Evolutionary conservation across 2,888 invertebrate species (phyloP).

Genomic region (Celastrina argiolus): DNA sequence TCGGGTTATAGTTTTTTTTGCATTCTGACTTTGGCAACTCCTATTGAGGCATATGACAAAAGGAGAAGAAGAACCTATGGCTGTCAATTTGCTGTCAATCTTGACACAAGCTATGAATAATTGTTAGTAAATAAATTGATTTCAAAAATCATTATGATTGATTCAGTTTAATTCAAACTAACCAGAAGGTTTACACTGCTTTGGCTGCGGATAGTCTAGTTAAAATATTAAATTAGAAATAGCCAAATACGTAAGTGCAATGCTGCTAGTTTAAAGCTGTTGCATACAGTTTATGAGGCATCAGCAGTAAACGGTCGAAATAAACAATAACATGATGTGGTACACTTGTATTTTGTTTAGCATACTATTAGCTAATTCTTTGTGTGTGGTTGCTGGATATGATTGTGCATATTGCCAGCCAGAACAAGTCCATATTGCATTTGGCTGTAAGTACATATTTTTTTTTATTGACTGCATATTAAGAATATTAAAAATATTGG

Average conservation of each 20-base stretch:
- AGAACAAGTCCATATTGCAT: constrained; percentile 82
- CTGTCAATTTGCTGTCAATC: too few relatives aligned
- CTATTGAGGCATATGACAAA: too few relatives aligned
- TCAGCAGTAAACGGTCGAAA: neutral
- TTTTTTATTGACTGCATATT: neutral
- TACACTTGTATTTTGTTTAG: neutral
- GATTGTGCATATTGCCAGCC: constrained; percentile 75
- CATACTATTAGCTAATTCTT: neutral
- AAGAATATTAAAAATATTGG: neutral
- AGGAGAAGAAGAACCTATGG: too few relatives aligned
- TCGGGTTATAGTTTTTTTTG: too few relatives aligned
- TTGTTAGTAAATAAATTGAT: too few relatives aligned
- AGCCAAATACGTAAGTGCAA: neutral
- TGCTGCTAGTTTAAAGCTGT: neutral
- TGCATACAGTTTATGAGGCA: neutral
- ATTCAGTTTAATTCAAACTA: too few relatives aligned
- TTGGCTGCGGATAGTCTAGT: too few relatives aligned
- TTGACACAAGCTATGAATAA: too few relatives aligned
- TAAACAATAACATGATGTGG: neutral
- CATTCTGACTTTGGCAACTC: too few relatives aligned
- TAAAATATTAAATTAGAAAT: too few relatives aligned
- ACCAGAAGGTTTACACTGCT: too few relatives aligned
- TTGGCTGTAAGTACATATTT: constrained; percentile 67
- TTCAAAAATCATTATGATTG: too few relatives aligned
- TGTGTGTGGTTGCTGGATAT: constrained; percentile 33